Percentiles rank a stretch among this genome's conserved stretches.
Conservation (phyloP, 2,888 invertebrate genomes). For the Clostera curtula region DNA sequence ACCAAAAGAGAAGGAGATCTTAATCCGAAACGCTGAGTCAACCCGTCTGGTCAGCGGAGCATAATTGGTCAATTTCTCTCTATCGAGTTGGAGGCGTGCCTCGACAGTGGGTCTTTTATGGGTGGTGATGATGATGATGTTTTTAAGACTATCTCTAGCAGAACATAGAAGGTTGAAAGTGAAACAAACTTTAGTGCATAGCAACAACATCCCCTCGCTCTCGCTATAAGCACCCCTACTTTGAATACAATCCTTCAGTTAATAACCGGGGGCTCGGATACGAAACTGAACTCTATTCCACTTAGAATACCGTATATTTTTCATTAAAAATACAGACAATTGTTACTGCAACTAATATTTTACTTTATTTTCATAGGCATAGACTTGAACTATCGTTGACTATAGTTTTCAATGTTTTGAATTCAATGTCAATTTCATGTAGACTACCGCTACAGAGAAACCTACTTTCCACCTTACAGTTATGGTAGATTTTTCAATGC, state of each 20-base stretch:
- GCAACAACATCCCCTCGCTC: conserved; percentile 44
- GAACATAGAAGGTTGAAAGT: too few species aligned
- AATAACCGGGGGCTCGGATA: conserved; percentile 1
- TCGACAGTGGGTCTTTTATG: too few species aligned
- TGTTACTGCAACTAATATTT: conserved; percentile 4
- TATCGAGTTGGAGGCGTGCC: too few species aligned
- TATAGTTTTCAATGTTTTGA: conserved; percentile 15
- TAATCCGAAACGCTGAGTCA: too few species aligned
- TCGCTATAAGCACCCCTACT: conserved; percentile 21
- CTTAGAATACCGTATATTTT: neutral
- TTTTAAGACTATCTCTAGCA: too few species aligned
- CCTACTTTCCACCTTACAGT: neutral
- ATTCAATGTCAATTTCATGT: conserved; percentile 30
- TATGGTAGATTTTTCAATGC: conserved; percentile 9
- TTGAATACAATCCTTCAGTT: conserved; percentile 21
- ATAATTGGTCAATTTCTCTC: too few species aligned
- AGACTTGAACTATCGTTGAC: conserved; percentile 17
- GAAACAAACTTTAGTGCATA: conserved; percentile 34
- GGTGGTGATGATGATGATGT: too few species aligned
- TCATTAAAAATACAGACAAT: neutral
- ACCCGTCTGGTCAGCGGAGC: too few species aligned
- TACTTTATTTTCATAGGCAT: fast-evolving
- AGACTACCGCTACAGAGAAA: conserved; percentile 8
- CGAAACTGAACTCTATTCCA: conserved; percentile 12
- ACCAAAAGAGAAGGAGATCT: too few species aligned